A percentile compares a stretch with the other conserved stretches of the same genome.
Evolutionary conservation across 2,888 invertebrate species (phyloP).

Genomic region (Protodeltote pygarga): DNA sequence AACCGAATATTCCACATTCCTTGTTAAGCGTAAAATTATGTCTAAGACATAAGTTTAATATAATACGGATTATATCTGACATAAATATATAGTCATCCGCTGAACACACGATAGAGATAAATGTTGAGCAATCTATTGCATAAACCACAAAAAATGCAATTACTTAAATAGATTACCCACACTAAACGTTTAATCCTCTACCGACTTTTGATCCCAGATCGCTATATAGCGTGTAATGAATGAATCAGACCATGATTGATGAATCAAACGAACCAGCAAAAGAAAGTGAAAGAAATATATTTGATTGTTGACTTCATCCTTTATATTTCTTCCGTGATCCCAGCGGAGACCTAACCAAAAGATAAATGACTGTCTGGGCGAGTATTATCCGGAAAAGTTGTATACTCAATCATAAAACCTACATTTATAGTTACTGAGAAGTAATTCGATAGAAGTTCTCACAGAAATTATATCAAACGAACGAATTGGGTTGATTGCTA

Average conservation of each 20-base stretch:
- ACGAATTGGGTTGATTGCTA: conserved; percentile 1
- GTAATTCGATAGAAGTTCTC: conserved; percentile 20
- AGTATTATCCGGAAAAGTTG: conserved; percentile 31
- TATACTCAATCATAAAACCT: conserved; percentile 42
- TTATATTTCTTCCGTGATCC: conserved; percentile 22
- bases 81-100: too few species aligned
- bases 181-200: conserved; percentile 1
- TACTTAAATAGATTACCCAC: neutral
- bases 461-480: conserved; percentile 6
- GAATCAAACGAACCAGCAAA: conserved; percentile 24
- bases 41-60: too few species aligned
- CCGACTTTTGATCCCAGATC: conserved; percentile 9
- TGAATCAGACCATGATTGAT: conserved; percentile 43
- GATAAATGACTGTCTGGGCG: conserved; percentile 37
- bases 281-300: conserved; percentile 36
- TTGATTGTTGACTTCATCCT: conserved; percentile 43
- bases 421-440: conserved; percentile 15
- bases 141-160: neutral
- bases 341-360: conserved; percentile 23
- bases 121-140: too few species aligned
- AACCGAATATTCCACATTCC: too few species aligned
- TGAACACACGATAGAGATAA: too few species aligned
- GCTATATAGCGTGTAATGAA: conserved; percentile 32
- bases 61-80: too few species aligned
- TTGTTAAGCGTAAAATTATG: too few species aligned